phyloP scores from a whole-genome alignment of 2,888 invertebrate species.

The Torymus tubicola region DNA sequence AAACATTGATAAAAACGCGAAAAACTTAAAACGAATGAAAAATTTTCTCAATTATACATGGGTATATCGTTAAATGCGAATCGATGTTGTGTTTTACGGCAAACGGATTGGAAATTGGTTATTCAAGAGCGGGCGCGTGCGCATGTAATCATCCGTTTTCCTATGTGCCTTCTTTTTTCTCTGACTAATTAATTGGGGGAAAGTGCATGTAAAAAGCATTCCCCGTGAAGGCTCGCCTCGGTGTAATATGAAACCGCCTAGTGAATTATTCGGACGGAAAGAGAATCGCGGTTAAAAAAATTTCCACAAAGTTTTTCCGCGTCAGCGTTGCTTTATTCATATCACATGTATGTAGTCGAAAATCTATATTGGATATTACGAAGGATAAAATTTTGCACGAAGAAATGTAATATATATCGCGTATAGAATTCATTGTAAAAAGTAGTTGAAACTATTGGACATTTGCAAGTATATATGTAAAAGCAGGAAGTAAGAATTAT shows the following conservation, averaged over 20 bases:
- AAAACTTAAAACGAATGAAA: neutral
- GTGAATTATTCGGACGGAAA: neutral
- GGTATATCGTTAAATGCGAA: neutral
- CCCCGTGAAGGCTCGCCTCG: neutral
- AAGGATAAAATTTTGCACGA: no score
- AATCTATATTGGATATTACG: no score
- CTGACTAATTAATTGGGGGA: conserved; percentile 49
- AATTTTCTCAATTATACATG: conserved; percentile 41
- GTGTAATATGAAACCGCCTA: conserved; percentile 3
- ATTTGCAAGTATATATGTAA: neutral
- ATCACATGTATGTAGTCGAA: no score
- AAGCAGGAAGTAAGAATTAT: neutral
- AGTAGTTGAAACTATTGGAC: no score
- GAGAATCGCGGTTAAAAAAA: no score
- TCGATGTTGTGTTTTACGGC: neutral
- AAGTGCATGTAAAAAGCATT: conserved; percentile 33
- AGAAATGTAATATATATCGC: no score
- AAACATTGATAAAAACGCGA: neutral
- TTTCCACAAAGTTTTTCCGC: no score
- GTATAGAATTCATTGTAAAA: no score
- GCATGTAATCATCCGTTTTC: conserved; percentile 42
- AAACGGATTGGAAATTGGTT: conserved; percentile 37
- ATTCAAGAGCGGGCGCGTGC: conserved; percentile 36
- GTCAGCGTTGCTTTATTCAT: no score
- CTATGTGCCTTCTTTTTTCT: conserved; percentile 16